phyloP scores from a whole-genome alignment of 2,888 invertebrate species.

The Anorthoa munda region DNA sequence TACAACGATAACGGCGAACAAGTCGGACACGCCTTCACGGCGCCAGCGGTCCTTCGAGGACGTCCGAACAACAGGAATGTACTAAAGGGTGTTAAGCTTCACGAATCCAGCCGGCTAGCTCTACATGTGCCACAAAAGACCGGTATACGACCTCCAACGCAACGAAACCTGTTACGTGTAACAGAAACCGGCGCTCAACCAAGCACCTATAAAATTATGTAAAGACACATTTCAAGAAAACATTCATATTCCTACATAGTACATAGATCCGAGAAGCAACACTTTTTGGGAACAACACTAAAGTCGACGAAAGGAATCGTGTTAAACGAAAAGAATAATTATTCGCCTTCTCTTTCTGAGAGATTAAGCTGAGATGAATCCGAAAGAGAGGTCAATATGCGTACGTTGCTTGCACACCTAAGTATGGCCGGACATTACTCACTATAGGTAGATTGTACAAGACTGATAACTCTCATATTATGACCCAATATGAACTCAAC shows the following conservation, averaged over 20 bases:
- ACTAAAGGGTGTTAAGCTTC: constrained; percentile 80
- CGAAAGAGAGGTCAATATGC: constrained; percentile 89
- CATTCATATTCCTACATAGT: constrained; percentile 65
- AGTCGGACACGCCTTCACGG: constrained; percentile 88
- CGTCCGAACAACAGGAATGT: constrained; percentile 84
- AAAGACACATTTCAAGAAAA: constrained; percentile 70
- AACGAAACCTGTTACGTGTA: constrained; percentile 89
- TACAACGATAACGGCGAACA: constrained; percentile 84
- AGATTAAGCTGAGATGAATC: constrained; percentile 77
- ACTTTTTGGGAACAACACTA: constrained; percentile 78
- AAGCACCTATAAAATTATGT: constrained; percentile 75
- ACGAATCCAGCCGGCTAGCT: constrained; percentile 81
- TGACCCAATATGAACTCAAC: constrained; percentile 74
- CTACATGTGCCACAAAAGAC: constrained; percentile 88
- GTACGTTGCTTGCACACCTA: constrained; percentile 91
- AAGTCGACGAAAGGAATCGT: constrained; percentile 78
- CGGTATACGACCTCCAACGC: constrained; percentile 89
- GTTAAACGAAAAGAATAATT: constrained; percentile 80
- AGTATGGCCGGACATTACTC: constrained; percentile 91
- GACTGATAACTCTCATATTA: constrained; percentile 84
- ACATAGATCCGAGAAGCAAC: constrained; percentile 65
- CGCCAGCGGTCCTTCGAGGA: constrained; percentile 86
- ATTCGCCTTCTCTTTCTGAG: constrained; percentile 83
- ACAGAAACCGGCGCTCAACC: constrained; percentile 79
- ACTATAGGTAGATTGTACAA: constrained; percentile 89